Evolutionary conservation across 2,888 invertebrate species (phyloP).

Genomic region (Drosophila lacicola): DNA sequence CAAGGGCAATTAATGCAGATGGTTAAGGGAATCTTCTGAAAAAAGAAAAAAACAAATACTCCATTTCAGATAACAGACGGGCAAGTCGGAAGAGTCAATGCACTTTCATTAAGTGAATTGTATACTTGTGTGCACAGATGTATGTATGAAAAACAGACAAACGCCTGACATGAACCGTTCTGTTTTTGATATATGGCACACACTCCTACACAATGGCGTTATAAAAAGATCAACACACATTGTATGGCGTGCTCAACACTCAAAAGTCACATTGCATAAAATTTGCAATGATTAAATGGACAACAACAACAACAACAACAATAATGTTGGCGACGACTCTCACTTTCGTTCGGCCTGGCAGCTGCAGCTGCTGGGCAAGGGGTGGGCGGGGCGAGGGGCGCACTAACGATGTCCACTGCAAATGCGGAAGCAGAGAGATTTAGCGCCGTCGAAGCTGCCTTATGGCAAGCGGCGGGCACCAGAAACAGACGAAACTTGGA

Average conservation of each 20-base stretch:
- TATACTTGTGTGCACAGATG: slow-evolving; percentile 6
- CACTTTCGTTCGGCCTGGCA: slow-evolving; percentile 60
- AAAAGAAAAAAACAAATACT: not conserved
- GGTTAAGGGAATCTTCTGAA: not conserved
- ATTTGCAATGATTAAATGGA: slow-evolving; percentile 76
- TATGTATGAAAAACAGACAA: slow-evolving; percentile 22
- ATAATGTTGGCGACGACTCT: slow-evolving; percentile 37
- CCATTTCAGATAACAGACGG: not conserved
- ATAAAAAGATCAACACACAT: slow-evolving; percentile 65
- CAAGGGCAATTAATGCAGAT: slow-evolving; percentile 23
- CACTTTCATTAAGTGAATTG: slow-evolving; percentile 53
- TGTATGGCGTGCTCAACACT: slow-evolving; percentile 20
- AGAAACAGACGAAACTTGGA: slow-evolving; percentile 52
- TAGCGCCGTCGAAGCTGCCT: slow-evolving; percentile 13
- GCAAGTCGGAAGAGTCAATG: slow-evolving; percentile 55
- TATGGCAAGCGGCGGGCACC: slow-evolving; percentile 17
- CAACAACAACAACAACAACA: slow-evolving; percentile 31
- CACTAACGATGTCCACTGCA: slow-evolving; percentile 47
- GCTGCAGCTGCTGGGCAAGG: not conserved
- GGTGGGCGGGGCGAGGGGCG: slow-evolving; percentile 8
- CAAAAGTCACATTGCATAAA: slow-evolving; percentile 73
- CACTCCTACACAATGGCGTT: slow-evolving; percentile 39
- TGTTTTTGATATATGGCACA: slow-evolving; percentile 56
- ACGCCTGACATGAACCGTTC: slow-evolving; percentile 48
- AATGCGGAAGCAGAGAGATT: slow-evolving; percentile 66